phyloP scores from a whole-genome alignment of 2,113 vertebrate species.

The Orcinus orca region DNA sequence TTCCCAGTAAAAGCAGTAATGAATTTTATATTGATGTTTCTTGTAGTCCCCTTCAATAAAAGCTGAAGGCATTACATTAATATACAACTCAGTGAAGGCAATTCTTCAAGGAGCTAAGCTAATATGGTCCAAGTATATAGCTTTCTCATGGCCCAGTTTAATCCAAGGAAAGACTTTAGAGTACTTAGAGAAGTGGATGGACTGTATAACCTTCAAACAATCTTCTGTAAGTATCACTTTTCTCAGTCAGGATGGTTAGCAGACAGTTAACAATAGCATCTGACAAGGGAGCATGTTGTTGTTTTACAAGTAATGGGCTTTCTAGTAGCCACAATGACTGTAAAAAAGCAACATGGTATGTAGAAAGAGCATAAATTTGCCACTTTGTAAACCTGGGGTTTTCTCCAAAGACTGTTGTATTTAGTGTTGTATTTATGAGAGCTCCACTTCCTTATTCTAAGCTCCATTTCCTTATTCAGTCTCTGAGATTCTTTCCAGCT shows the following conservation, averaged over 20 bases:
- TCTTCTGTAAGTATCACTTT: conserved; percentile 70
- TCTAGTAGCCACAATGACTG: neutral
- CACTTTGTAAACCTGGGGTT: neutral
- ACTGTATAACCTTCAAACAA: conserved; percentile 59
- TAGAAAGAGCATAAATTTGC: neutral
- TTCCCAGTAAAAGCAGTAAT: conserved; percentile 57
- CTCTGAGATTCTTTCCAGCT: neutral
- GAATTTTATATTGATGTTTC: conserved; percentile 69
- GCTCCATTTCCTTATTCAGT: neutral
- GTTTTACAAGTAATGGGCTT: conserved; percentile 11
- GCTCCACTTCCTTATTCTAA: neutral
- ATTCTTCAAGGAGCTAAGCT: conserved; percentile 69
- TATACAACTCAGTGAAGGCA: conserved; percentile 68
- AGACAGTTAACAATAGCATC: neutral
- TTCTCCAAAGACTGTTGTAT: neutral
- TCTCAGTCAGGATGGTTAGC: conserved; percentile 43
- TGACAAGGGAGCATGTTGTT: neutral
- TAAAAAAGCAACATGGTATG: neutral
- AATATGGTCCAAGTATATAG: conserved; percentile 61
- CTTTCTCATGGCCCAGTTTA: conserved; percentile 67
- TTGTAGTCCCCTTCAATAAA: conserved; percentile 73
- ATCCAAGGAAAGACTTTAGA: conserved; percentile 65
- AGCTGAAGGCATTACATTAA: conserved; percentile 68
- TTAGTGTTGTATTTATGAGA: neutral
- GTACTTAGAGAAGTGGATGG: conserved; percentile 68